A percentile compares a stretch with the other conserved stretches of the same genome.
Evolutionary conservation across 2,888 invertebrate genomes (phyloP).

Genomic region (Zootermopsis nevadensis): DNA sequence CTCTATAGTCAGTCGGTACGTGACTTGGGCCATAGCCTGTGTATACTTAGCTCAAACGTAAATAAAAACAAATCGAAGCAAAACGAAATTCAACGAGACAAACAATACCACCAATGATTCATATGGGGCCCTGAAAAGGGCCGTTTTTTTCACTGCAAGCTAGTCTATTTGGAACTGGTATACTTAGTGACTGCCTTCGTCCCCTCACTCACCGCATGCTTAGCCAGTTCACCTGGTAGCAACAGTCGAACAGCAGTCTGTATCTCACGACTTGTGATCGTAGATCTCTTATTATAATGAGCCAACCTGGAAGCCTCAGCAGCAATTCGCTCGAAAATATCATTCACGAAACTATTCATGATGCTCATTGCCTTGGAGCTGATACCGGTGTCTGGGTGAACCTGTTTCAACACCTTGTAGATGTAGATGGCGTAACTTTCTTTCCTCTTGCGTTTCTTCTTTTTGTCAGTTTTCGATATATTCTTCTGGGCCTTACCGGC

Average conservation of each 20-base stretch:
- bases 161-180: conserved; percentile 52
- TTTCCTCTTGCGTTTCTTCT: conserved; percentile 62
- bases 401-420: conserved; percentile 72
- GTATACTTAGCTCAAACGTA: too few species aligned
- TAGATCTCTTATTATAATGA: conserved; percentile 70
- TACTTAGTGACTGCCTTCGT: conserved; percentile 65
- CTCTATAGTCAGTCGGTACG: too few species aligned
- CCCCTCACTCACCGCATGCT: conserved; percentile 76
- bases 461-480: conserved; percentile 62
- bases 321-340: conserved; percentile 79
- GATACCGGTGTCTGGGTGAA: conserved; percentile 74
- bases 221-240: conserved; percentile 78
- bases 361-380: conserved; percentile 74
- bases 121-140: too few species aligned
- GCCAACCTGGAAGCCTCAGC: conserved; percentile 73
- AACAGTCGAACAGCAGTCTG: conserved; percentile 75
- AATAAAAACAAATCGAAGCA: too few species aligned
- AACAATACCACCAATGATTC: too few species aligned
- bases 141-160: too few species aligned
- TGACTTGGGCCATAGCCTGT: too few species aligned
- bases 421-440: conserved; percentile 65
- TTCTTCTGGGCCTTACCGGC: too few species aligned
- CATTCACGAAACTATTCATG: conserved; percentile 70
- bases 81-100: too few species aligned
- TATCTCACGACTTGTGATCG: conserved; percentile 76